Base-by-base conservation (phyloP, 2,113 vertebrate genomes). In the Dicrurus megarhynchus region DNA sequence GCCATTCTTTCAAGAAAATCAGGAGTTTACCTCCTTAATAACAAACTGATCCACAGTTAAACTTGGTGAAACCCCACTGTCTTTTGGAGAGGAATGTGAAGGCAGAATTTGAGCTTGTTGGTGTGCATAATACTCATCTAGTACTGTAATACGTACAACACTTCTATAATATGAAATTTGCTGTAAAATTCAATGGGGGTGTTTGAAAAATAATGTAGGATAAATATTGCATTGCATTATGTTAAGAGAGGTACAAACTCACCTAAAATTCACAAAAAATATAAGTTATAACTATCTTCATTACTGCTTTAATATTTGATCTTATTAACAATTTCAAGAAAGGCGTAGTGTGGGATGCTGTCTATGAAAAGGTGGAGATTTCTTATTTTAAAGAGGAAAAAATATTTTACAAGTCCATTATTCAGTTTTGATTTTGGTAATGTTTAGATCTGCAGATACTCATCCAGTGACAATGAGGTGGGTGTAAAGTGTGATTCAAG, bases 131-230 rank as follows among this genome's bases (percentile, higher is more conserved):
- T 16, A n/a, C 39, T 90, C 17, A 50, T 49, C 23, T 60, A 28
- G n/a, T 60, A 12, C n/a, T 79, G n/a, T 79, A 78, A 47, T 52
- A 17, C 20, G 17, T 24, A 33, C 37, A 41, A 23, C 21, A n/a
- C 10, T 68, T 91, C 57, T 28, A 69, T 46, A 53, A 76, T 16
- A 19, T n/a, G 11, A 78, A 86, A 80, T 35, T 35, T 77, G 17
- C 5, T 47, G 1, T 13, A 63, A 28, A 0, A 1, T 70, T 81
- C 39, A 86, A 26, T 46, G 7, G 4, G 2, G 4, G 4, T 50
- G 11, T 55, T 77, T 49, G 30, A 46, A 84, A 70, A 76, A 76
- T 33, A 77, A 70, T 21, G 4, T 35, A 37, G 1, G 5, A 65
- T 53, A 87, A 87, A 87, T 32, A 24, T 15, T 60, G 33, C 17